A percentile compares a stretch with the other conserved stretches of the same genome.
phyloP scores from a whole-genome alignment of 2,113 vertebrate genomes.

The Archocentrus centrarchus region DNA sequence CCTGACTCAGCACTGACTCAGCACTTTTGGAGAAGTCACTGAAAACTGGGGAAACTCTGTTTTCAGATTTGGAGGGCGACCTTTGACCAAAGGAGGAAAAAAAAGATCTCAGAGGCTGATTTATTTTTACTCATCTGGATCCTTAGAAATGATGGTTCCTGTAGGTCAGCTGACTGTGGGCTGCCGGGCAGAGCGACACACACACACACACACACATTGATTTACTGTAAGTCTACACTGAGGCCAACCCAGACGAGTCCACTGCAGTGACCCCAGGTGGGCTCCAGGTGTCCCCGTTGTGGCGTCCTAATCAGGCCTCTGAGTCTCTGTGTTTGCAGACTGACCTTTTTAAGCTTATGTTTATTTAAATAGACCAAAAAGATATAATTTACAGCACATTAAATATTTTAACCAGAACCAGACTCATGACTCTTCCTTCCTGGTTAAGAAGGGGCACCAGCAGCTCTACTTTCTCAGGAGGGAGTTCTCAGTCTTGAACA shows the following conservation, averaged over 20 bases:
- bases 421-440: too few species aligned
- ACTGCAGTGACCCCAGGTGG: not conserved
- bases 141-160: conserved; percentile 30
- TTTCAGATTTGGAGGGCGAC: not conserved
- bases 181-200: conserved; percentile 20
- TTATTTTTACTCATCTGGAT: conserved; percentile 18
- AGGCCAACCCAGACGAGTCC: not conserved
- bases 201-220: conserved; percentile 20
- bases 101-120: not conserved
- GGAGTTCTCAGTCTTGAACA: too few species aligned
- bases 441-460: too few species aligned
- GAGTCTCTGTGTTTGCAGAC: not conserved
- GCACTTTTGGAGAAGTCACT: not conserved
- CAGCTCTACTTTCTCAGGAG: too few species aligned
- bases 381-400: not conserved
- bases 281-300: not conserved
- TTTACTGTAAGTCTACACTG: conserved; percentile 26
- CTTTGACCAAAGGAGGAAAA: not conserved
- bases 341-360: not conserved
- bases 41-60: conserved; percentile 3
- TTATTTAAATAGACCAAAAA: not conserved
- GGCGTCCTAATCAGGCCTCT: not conserved
- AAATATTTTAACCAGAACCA: too few species aligned
- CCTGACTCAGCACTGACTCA: not conserved
- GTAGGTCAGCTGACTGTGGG: conserved; percentile 42